Percentiles rank a stretch among this genome's conserved stretches.
Evolutionary conservation across 1,140 invertebrate species (phyloP).

Genomic region (Galleria mellonella): DNA sequence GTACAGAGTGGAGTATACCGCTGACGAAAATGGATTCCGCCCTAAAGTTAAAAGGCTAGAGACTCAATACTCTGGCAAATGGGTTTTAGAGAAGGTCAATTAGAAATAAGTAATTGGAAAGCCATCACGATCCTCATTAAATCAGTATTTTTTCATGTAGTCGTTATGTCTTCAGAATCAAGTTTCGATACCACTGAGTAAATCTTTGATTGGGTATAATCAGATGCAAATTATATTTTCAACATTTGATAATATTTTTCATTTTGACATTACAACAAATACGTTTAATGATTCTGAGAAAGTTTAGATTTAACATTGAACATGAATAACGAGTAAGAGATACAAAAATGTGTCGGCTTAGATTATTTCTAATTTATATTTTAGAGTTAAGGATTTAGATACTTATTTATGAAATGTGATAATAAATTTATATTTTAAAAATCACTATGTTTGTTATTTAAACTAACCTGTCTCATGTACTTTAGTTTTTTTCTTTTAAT

Average conservation of each 20-base stretch:
- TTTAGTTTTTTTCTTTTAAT: too few species aligned
- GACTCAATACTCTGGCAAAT: slow-evolving; percentile 66
- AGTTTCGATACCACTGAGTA: too few species aligned
- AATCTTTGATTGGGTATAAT: too few species aligned
- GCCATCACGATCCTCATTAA: slow-evolving; percentile 20
- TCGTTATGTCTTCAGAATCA: slow-evolving; percentile 13
- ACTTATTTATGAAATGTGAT: slow-evolving; percentile 72
- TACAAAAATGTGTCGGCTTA: slow-evolving; percentile 30
- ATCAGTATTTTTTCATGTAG: slow-evolving; percentile 64
- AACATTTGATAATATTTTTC: too few species aligned
- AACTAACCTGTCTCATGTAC: too few species aligned
- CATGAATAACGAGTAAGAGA: too few species aligned
- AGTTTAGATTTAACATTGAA: too few species aligned
- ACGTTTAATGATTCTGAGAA: too few species aligned
- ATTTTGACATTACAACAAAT: too few species aligned
- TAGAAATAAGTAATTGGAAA: slow-evolving; percentile 19
- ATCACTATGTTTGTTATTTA: too few species aligned
- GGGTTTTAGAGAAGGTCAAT: slow-evolving; percentile 60
- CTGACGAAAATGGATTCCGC: slow-evolving; percentile 81
- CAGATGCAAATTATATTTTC: too few species aligned
- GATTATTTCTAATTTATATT: slow-evolving; percentile 58
- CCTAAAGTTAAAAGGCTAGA: slow-evolving; percentile 73
- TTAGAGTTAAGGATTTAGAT: slow-evolving; percentile 54
- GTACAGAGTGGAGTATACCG: slow-evolving; percentile 78
- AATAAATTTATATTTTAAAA: slow-evolving; percentile 63